Evolutionary conservation across 2,113 vertebrate genomes (phyloP).

Genomic region (Osmerus eperlanus): DNA sequence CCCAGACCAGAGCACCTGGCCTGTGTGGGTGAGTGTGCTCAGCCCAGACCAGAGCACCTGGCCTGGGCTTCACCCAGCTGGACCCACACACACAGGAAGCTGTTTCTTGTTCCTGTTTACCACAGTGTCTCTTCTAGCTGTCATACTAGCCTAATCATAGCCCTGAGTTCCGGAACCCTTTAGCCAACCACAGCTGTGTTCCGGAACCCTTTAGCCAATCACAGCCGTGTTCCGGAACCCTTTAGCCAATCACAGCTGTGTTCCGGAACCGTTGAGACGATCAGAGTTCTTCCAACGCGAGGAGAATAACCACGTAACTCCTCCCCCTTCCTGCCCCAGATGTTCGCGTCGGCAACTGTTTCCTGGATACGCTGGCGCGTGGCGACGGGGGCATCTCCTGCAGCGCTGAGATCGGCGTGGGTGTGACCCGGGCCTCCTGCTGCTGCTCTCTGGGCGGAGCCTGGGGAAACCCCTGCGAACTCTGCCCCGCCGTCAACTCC

Average conservation of each 20-base stretch:
- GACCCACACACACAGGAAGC: too few relatives aligned
- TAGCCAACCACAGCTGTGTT: too few relatives aligned
- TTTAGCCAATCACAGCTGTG: too few relatives aligned
- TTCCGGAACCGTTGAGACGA: too few relatives aligned
- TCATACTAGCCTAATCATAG: too few relatives aligned
- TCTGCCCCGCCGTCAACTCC: constrained; percentile 83
- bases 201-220: too few relatives aligned
- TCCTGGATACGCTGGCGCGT: constrained; percentile 80
- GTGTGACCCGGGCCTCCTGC: constrained; percentile 85
- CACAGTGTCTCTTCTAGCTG: too few relatives aligned
- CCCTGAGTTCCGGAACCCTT: too few relatives aligned
- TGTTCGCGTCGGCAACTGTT: constrained; percentile 87
- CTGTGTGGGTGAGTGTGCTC: constrained; percentile 77
- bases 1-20: not conserved
- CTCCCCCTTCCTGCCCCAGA: constrained; percentile 64
- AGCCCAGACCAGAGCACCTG: not conserved
- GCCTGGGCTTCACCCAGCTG: not conserved
- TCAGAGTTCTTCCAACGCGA: too few relatives aligned
- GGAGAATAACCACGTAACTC: not conserved
- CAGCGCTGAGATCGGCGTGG: constrained; percentile 84
- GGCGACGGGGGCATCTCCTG: constrained; percentile 90
- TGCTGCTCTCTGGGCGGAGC: constrained; percentile 88
- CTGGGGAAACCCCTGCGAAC: constrained; percentile 93
- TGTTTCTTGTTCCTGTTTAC: too few relatives aligned
- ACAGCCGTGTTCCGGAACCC: too few relatives aligned